These are phyloP conservation scores for Patella depressa DNA, from an alignment of 2,888 invertebrate genomes.

Conservation along the genomic window DNA sequence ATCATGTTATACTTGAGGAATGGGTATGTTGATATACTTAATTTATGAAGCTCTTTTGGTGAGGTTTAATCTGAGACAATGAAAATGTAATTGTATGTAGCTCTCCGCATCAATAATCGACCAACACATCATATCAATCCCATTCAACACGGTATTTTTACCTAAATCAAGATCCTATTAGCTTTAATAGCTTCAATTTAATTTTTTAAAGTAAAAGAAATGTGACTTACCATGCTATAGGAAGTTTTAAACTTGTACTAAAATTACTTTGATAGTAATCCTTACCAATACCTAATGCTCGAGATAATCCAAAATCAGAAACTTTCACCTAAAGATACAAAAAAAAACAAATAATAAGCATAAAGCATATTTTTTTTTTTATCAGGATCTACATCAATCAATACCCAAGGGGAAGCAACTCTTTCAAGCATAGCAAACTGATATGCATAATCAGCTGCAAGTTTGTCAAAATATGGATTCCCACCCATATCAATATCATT, in stretches of 20 bases:
- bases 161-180: too few species aligned
- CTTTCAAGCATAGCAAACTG: background rate
- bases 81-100: too few species aligned
- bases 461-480: background rate
- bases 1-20: too few species aligned
- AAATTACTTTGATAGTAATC: conserved; percentile 99
- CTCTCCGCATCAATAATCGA: too few species aligned
- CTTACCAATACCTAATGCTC: conserved; percentile 96
- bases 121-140: too few species aligned
- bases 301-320: conserved; percentile 95
- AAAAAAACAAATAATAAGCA: background rate
- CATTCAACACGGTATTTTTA: too few species aligned
- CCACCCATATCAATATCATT: background rate
- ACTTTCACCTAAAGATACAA: conserved; percentile 82
- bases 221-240: conserved; percentile 89
- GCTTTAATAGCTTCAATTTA: too few species aligned
- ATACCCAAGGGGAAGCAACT: background rate
- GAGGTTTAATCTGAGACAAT: too few species aligned
- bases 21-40: too few species aligned
- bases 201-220: too few species aligned
- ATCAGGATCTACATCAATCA: background rate
- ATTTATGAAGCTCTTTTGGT: too few species aligned
- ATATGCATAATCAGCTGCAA: background rate
- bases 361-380: background rate
- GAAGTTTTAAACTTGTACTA: conserved; percentile 95